These are phyloP conservation scores for Creontiades dilutus DNA, from an alignment of 2,888 invertebrate species.

Conservation along the genomic window DNA sequence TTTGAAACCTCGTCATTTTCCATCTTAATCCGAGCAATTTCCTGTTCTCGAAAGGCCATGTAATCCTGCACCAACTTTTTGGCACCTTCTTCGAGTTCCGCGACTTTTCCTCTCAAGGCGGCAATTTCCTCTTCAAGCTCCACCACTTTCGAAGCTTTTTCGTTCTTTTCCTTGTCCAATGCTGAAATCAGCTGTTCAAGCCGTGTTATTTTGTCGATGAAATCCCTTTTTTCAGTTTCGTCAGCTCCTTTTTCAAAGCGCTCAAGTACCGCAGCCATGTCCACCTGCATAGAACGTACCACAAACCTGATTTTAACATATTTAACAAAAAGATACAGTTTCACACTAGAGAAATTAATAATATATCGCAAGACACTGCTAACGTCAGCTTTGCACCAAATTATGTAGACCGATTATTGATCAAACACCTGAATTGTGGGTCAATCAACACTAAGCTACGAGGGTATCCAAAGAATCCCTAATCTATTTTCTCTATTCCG, in stretches of 20 bases:
- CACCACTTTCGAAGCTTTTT: conserved; percentile 46
- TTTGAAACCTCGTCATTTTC: conserved; percentile 71
- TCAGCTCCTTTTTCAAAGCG: conserved; percentile 69
- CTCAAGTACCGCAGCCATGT: conserved; percentile 69
- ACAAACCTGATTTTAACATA: background rate
- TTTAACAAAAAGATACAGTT: background rate
- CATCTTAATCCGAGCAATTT: conserved; percentile 72
- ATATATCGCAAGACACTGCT: too few relatives aligned
- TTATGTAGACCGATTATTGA: background rate
- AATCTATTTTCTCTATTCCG: too few relatives aligned
- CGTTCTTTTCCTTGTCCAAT: conserved; percentile 60
- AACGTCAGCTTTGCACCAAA: too few relatives aligned
- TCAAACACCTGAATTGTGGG: conserved; percentile 1
- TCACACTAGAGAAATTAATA: too few relatives aligned
- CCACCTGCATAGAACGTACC: conserved; percentile 60
- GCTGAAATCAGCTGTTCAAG: conserved; percentile 70
- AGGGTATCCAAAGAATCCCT: too few relatives aligned
- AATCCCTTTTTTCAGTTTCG: conserved; percentile 57
- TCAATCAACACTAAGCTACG: background rate
- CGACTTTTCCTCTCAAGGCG: conserved; percentile 58
- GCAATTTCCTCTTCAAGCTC: conserved; percentile 67
- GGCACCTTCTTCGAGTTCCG: conserved; percentile 54
- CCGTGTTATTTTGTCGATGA: conserved; percentile 58
- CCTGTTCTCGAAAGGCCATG: conserved; percentile 73
- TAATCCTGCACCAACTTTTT: conserved; percentile 71